phyloP scores from a whole-genome alignment of 2,888 invertebrate species.

The Orthonevra nobilis region DNA sequence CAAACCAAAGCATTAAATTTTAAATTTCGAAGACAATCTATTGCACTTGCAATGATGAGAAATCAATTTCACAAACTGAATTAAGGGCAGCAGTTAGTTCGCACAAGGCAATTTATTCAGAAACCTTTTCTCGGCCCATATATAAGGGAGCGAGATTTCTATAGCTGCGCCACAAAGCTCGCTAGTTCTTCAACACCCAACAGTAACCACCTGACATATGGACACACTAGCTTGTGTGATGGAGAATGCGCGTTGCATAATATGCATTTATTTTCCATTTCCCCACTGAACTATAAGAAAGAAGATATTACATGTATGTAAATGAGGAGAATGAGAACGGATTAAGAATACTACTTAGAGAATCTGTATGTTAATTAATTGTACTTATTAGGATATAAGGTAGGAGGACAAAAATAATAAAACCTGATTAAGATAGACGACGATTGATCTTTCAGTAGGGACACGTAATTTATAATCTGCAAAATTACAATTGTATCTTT shows the following conservation, averaged over 20 bases:
- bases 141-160: slow-evolving; percentile 33
- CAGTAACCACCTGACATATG: slow-evolving; percentile 62
- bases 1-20: no score
- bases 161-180: slow-evolving; percentile 42
- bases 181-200: slow-evolving; percentile 14
- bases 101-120: slow-evolving; percentile 46
- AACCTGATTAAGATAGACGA: no score
- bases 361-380: no score
- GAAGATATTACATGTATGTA: no score
- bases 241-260: slow-evolving; percentile 58
- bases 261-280: slow-evolving; percentile 43
- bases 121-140: slow-evolving; percentile 33
- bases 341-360: no score
- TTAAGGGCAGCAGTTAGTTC: slow-evolving; percentile 51
- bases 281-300: slow-evolving; percentile 23
- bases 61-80: slow-evolving; percentile 66
- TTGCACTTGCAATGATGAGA: slow-evolving; percentile 51
- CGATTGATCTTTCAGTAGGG: no score
- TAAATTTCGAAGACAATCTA: slow-evolving; percentile 12
- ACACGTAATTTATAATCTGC: no score
- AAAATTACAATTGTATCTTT: no score
- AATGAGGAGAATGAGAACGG: slow-evolving; percentile 6
- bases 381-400: no score
- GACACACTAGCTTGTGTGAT: slow-evolving; percentile 29
- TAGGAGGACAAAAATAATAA: no score